phyloP scores from a whole-genome alignment of 2,888 invertebrate species.

The Rhingia campestris region DNA sequence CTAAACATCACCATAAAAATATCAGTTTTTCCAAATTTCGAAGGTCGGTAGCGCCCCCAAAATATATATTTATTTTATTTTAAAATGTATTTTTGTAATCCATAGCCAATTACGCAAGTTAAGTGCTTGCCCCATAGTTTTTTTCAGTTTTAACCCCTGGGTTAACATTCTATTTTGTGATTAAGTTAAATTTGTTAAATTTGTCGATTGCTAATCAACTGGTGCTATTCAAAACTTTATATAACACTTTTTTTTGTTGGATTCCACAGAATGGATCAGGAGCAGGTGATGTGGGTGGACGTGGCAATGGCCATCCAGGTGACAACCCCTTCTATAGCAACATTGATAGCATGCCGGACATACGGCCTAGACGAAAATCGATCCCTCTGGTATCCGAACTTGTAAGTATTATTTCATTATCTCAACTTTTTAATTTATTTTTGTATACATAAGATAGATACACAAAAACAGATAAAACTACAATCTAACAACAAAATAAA shows the following conservation, averaged over 20 bases:
- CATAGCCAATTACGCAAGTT: too few relatives aligned
- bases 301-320: slow-evolving; percentile 94
- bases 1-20: too few relatives aligned
- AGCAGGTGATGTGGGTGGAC: slow-evolving; percentile 89
- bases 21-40: too few relatives aligned
- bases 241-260: neutral
- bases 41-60: too few relatives aligned
- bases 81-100: too few relatives aligned
- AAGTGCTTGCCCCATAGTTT: too few relatives aligned
- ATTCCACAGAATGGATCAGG: slow-evolving; percentile 90
- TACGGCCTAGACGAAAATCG: slow-evolving; percentile 97
- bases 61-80: too few relatives aligned
- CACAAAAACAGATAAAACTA: neutral
- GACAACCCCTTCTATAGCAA: slow-evolving; percentile 99
- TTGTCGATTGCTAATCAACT: slow-evolving; percentile 15
- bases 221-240: neutral
- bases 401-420: slow-evolving; percentile 88
- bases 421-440: neutral
- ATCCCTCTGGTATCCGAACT: slow-evolving; percentile 99
- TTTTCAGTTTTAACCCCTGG: too few relatives aligned
- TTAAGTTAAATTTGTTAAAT: neutral
- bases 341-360: slow-evolving; percentile 99
- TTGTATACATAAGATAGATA: neutral
- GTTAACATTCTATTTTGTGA: neutral
- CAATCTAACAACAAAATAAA: slow-evolving; percentile 6